These are phyloP conservation scores for Crenuchus spilurus DNA, from an alignment of 2,797 vertebrate species.

Conservation along the genomic window DNA sequence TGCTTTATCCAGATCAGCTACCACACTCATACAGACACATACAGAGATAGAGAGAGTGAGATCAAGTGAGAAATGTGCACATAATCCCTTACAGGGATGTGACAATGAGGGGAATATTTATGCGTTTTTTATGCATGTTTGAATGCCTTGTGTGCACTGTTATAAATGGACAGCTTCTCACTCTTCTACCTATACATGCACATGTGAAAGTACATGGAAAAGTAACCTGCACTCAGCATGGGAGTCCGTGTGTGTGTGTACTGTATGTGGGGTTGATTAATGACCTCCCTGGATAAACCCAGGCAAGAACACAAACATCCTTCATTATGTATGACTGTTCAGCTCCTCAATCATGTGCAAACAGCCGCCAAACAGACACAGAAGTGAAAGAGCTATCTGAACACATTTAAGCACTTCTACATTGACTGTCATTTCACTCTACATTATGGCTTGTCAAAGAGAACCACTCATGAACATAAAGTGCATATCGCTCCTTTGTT, in stretches of 20 bases:
- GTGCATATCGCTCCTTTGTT: too few species aligned
- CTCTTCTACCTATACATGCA: too few species aligned
- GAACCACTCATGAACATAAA: background rate
- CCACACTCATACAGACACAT: background rate
- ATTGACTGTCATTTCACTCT: background rate
- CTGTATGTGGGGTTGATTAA: slow-evolving; percentile 6
- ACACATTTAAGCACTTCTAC: background rate
- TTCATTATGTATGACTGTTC: slow-evolving; percentile 23
- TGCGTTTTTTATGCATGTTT: background rate
- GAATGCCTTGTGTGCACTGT: background rate
- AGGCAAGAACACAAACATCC: slow-evolving; percentile 31
- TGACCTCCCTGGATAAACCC: slow-evolving; percentile 16
- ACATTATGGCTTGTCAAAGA: background rate
- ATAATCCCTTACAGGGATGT: background rate
- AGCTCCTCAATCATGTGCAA: background rate
- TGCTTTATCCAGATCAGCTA: background rate
- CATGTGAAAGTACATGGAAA: background rate
- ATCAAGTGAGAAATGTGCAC: background rate
- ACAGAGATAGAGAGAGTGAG: background rate
- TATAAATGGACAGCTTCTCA: background rate
- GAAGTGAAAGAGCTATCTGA: background rate
- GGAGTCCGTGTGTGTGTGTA: background rate
- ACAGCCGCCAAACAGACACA: background rate
- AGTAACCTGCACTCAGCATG: slow-evolving; percentile 1
- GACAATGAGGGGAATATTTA: background rate